phyloP scores from a whole-genome alignment of 1,140 invertebrate genomes.

The Diprion similis region DNA sequence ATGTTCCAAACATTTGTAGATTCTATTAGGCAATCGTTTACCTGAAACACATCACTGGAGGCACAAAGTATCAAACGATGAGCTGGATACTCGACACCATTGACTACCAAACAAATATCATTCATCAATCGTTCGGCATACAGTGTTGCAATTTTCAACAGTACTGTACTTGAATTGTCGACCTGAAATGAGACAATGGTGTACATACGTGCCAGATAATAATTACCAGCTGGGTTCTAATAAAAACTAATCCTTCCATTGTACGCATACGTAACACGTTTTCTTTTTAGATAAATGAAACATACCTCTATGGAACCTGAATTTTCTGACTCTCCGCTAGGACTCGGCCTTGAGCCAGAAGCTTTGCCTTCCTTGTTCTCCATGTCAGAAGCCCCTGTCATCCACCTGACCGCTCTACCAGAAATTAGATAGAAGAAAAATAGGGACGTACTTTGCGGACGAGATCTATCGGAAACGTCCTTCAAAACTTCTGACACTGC shows the following conservation, averaged over 20 bases:
- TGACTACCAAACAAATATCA: slow-evolving; percentile 84
- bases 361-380: background rate
- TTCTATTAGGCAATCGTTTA: slow-evolving; percentile 45
- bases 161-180: slow-evolving; percentile 80
- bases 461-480: too few species aligned
- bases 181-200: slow-evolving; percentile 65
- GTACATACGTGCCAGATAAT: too few species aligned
- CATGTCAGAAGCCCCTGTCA: background rate
- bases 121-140: slow-evolving; percentile 87
- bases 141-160: slow-evolving; percentile 81
- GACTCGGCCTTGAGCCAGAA: background rate
- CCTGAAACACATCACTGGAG: slow-evolving; percentile 95
- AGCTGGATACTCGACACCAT: slow-evolving; percentile 81
- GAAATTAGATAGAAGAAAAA: background rate
- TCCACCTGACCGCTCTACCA: background rate
- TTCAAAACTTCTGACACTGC: too few species aligned
- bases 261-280: too few species aligned
- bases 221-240: background rate
- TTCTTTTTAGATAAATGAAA: background rate
- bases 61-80: slow-evolving; percentile 93
- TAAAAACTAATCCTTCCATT: background rate
- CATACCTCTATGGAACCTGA: background rate
- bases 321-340: background rate
- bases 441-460: background rate
- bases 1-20: background rate